phyloP scores from a whole-genome alignment of 2,113 vertebrate genomes.

The Lepisosteus osseus region DNA sequence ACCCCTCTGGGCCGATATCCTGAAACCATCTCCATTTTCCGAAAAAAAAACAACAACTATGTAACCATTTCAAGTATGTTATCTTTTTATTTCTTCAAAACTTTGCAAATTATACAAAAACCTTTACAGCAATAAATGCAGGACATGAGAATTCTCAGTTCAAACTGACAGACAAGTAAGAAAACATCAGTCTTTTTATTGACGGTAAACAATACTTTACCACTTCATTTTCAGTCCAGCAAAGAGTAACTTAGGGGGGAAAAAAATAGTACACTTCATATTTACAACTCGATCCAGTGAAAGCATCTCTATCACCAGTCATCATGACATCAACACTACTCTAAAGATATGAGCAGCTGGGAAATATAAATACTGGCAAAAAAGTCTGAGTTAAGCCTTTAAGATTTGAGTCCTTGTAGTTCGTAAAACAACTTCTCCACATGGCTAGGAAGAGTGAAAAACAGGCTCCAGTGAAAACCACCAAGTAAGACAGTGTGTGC shows the following conservation, averaged over 20 bases:
- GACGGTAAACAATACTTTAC: not conserved
- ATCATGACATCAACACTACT: too few relatives aligned
- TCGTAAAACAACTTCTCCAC: too few relatives aligned
- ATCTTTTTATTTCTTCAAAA: slow-evolving; percentile 9
- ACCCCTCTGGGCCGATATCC: too few relatives aligned
- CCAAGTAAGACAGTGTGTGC: too few relatives aligned
- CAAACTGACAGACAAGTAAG: not conserved
- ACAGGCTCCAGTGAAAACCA: too few relatives aligned
- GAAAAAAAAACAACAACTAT: not conserved
- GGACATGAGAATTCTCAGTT: not conserved
- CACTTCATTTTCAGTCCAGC: not conserved
- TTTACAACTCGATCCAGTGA: slow-evolving; percentile 12
- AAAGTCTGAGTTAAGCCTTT: too few relatives aligned
- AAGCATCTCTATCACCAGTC: not conserved
- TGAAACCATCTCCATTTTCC: too few relatives aligned
- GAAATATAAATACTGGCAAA: too few relatives aligned
- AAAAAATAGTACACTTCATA: slow-evolving; percentile 19
- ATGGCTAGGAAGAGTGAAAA: too few relatives aligned
- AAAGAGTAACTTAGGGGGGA: slow-evolving; percentile 1
- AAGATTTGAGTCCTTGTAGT: too few relatives aligned
- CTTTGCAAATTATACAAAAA: slow-evolving; percentile 13
- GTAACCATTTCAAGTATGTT: not conserved
- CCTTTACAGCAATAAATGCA: slow-evolving; percentile 5
- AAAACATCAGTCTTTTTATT: not conserved
- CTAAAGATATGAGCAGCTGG: too few relatives aligned